Percentiles rank a stretch among this genome's conserved stretches.
phyloP scores from a whole-genome alignment of 2,888 invertebrate genomes.

The Amphipyra tragopoginis region DNA sequence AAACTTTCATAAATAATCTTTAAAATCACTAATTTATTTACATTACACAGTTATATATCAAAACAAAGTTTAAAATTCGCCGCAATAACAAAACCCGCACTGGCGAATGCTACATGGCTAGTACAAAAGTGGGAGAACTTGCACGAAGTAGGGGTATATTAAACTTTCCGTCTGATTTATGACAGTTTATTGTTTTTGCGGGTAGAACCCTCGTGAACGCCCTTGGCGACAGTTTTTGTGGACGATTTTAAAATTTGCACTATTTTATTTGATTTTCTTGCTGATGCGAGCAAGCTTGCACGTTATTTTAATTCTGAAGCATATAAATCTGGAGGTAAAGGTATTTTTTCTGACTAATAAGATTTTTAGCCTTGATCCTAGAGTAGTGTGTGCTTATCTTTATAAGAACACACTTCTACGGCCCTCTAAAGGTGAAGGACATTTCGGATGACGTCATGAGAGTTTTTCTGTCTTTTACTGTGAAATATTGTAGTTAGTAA shows the following conservation, averaged over 20 bases:
- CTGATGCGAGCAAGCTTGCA: conserved; percentile 13
- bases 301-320: background rate
- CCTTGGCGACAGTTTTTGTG: conserved; percentile 62
- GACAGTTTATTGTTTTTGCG: conserved; percentile 81
- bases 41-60: conserved; percentile 60
- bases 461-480: too few species aligned
- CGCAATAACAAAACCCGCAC: conserved; percentile 55
- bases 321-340: background rate
- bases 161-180: conserved; percentile 81
- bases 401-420: too few species aligned
- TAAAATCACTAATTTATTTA: conserved; percentile 61
- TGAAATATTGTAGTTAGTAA: too few species aligned
- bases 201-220: conserved; percentile 53
- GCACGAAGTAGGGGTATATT: conserved; percentile 74
- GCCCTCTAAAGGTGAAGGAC: too few species aligned
- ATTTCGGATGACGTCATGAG: too few species aligned
- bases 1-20: conserved; percentile 53
- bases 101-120: conserved; percentile 51
- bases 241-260: conserved; percentile 42
- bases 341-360: background rate
- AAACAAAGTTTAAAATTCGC: conserved; percentile 59
- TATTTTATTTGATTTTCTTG: conserved; percentile 46
- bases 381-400: background rate
- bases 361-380: background rate
- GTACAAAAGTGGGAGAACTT: conserved; percentile 60